Percentiles rank a stretch among this genome's conserved stretches.
These are phyloP conservation scores for Oithona nana DNA, from an alignment of 2,888 invertebrate species.

Conservation along the genomic window DNA sequence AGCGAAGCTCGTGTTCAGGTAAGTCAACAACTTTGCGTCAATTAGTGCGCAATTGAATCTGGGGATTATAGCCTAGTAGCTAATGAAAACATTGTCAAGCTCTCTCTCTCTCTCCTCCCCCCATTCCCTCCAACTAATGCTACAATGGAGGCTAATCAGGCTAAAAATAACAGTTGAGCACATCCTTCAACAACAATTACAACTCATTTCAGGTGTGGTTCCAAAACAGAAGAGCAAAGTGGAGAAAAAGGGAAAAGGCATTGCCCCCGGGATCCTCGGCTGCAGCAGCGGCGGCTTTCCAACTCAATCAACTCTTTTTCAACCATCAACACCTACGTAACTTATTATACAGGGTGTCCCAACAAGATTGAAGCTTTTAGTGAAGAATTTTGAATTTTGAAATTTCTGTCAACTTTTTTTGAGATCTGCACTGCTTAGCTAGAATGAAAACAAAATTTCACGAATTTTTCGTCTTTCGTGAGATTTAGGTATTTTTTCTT, in stretches of 20 bases:
- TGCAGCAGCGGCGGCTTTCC: background rate
- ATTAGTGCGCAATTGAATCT: background rate
- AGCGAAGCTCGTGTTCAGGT: conserved; percentile 12
- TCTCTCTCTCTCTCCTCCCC: no score
- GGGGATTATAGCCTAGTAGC: background rate
- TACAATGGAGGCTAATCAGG: background rate
- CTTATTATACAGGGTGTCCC: no score
- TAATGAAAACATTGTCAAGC: background rate
- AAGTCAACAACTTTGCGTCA: background rate
- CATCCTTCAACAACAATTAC: background rate
- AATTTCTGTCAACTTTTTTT: no score
- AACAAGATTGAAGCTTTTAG: no score
- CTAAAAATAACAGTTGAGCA: background rate
- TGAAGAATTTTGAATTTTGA: no score
- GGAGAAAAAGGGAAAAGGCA: conserved; percentile 97
- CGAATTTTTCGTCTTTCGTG: no score
- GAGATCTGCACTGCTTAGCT: no score
- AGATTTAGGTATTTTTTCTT: no score
- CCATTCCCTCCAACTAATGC: background rate
- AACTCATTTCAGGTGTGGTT: conserved; percentile 57
- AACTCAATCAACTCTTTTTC: no score
- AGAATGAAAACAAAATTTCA: no score
- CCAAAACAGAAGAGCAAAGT: conserved; percentile 95
- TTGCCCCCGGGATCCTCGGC: conserved; percentile 46
- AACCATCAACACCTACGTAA: no score